Conservation (phyloP, 2,113 vertebrate genomes). For the Talpa occidentalis region DNA sequence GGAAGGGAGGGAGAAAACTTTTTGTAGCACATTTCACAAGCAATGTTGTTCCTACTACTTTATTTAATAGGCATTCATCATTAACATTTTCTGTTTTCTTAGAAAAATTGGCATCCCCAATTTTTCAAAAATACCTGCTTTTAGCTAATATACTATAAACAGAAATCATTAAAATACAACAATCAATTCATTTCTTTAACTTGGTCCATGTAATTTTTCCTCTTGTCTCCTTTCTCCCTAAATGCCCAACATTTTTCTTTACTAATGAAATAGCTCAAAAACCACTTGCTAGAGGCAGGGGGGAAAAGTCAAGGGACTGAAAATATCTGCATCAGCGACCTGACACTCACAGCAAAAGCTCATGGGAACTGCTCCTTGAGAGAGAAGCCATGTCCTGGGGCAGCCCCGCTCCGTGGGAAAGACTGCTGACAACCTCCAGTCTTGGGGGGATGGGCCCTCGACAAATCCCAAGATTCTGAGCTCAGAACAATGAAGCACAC, state of each 20-base stretch:
- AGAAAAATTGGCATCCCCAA: not conserved
- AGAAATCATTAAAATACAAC: constrained; percentile 15
- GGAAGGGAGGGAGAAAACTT: too few relatives aligned
- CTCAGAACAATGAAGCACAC: not conserved
- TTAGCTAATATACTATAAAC: not conserved
- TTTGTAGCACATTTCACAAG: not conserved
- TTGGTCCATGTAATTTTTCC: constrained; percentile 36
- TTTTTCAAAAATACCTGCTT: not conserved
- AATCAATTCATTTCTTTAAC: constrained; percentile 2
- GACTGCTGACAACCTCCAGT: not conserved
- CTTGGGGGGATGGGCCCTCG: not conserved
- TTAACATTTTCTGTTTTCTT: constrained; percentile 13
- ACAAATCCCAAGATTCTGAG: not conserved
- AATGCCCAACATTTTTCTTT: not conserved
- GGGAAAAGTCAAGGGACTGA: constrained; percentile 38
- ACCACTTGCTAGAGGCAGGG: constrained; percentile 23
- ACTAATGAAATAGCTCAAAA: constrained; percentile 37
- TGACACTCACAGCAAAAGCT: constrained; percentile 28
- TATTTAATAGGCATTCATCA: not conserved
- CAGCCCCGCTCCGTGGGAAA: not conserved
- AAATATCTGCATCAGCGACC: constrained; percentile 36
- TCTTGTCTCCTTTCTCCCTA: not conserved
- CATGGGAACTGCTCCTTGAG: not conserved
- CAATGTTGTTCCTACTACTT: not conserved
- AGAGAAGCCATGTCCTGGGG: not conserved